Conservation (phyloP, 1,140 invertebrate species). For the Scaptomyza hsui region DNA sequence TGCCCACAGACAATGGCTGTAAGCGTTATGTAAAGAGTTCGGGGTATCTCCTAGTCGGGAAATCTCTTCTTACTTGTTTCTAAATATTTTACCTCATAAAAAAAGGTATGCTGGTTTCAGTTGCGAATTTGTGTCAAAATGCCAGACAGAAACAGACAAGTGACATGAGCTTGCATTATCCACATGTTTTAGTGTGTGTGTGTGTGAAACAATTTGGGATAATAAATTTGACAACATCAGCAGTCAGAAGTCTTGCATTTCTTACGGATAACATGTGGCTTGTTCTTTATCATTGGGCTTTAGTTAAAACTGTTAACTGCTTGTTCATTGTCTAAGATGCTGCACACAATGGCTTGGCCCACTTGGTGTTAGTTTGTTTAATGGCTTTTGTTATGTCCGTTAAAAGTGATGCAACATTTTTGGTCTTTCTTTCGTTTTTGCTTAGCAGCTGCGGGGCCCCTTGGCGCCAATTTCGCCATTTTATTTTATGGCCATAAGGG, state of each 20-base stretch:
- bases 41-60: too few relatives aligned
- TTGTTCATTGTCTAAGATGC: not conserved
- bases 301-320: not conserved
- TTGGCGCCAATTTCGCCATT: slow-evolving; percentile 39
- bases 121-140: not conserved
- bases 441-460: slow-evolving; percentile 17
- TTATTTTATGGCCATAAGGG: slow-evolving; percentile 37
- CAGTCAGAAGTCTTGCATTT: not conserved
- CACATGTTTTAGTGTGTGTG: not conserved
- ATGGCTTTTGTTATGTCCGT: slow-evolving; percentile 28
- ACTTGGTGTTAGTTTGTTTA: slow-evolving; percentile 38
- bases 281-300: not conserved
- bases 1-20: too few relatives aligned
- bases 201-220: not conserved
- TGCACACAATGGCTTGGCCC: slow-evolving; percentile 9
- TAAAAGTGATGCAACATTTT: slow-evolving; percentile 43
- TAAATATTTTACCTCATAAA: too few relatives aligned
- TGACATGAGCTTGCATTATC: not conserved
- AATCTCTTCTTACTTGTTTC: too few relatives aligned
- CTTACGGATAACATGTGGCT: not conserved
- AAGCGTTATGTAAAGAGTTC: too few relatives aligned
- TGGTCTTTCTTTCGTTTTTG: slow-evolving; percentile 4
- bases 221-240: not conserved
- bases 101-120: not conserved
- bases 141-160: not conserved